Conservation (phyloP, 2,113 vertebrate genomes). For the Tyrannus savana region DNA sequence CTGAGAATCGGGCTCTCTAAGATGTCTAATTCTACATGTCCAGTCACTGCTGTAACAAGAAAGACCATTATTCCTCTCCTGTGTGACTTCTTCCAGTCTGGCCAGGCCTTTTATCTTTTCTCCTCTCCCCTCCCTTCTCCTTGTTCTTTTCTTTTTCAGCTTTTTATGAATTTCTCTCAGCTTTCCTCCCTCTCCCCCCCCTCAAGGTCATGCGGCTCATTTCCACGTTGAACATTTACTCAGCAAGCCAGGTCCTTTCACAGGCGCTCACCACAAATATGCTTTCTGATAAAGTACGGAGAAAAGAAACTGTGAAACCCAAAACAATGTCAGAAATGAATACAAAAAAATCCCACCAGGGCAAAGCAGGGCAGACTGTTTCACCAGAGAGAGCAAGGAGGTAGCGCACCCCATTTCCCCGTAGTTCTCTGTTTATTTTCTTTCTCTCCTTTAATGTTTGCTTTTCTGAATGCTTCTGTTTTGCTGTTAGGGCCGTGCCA, state of each 20-base stretch:
- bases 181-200: constrained; percentile 1
- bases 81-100: neutral
- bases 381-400: neutral
- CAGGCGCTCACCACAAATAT: constrained; percentile 92
- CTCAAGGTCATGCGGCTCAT: constrained; percentile 87
- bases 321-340: constrained; percentile 63
- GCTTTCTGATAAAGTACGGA: constrained; percentile 91
- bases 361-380: neutral
- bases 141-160: constrained; percentile 26
- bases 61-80: neutral
- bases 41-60: neutral
- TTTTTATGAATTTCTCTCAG: constrained; percentile 54
- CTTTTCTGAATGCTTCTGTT: neutral
- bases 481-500: neutral
- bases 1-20: neutral
- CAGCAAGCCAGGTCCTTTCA: constrained; percentile 84
- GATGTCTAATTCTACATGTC: neutral
- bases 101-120: neutral
- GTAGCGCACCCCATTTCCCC: neutral
- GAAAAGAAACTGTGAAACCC: constrained; percentile 74
- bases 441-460: neutral
- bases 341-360: neutral
- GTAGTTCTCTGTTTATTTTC: neutral
- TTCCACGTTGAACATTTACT: constrained; percentile 86
- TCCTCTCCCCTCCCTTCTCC: constrained; percentile 7